Percentiles rank a stretch among this genome's conserved stretches.
Evolutionary conservation across 1,140 invertebrate species (phyloP).

Genomic region (Habropoda laboriosa): DNA sequence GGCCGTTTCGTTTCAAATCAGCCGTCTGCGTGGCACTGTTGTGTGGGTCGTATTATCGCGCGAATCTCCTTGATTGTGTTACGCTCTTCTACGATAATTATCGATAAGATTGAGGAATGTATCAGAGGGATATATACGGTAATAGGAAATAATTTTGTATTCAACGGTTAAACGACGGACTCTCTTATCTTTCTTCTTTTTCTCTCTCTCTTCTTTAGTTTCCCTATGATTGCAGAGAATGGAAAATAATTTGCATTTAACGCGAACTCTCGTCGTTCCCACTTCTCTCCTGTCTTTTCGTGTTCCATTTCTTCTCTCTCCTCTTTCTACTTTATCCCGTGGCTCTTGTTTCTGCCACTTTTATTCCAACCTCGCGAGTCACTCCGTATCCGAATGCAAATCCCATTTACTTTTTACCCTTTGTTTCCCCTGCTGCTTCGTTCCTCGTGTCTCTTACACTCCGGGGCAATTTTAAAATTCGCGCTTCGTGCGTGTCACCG

Average conservation of each 20-base stretch:
- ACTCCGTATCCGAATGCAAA: conserved; percentile 50
- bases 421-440: conserved; percentile 29
- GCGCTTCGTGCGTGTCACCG: conserved; percentile 50
- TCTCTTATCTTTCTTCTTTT: background rate
- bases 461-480: conserved; percentile 60
- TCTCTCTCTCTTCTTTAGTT: too few relatives aligned
- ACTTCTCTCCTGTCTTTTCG: background rate
- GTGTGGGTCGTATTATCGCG: conserved; percentile 1
- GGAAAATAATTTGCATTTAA: conserved; percentile 26
- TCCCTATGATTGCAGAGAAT: too few relatives aligned
- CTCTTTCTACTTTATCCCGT: too few relatives aligned
- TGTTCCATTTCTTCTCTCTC: background rate
- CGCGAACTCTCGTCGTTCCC: conserved; percentile 6
- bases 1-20: conserved; percentile 34
- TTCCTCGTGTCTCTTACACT: conserved; percentile 18
- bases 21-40: too few relatives aligned
- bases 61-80: conserved; percentile 26
- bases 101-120: background rate
- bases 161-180: background rate
- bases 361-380: conserved; percentile 38
- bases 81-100: background rate
- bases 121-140: background rate
- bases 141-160: background rate
- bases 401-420: conserved; percentile 54
- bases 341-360: background rate